Percentiles rank a stretch among this genome's conserved stretches.
phyloP scores from a whole-genome alignment of 1,140 invertebrate genomes.

The Ladona fulva region DNA sequence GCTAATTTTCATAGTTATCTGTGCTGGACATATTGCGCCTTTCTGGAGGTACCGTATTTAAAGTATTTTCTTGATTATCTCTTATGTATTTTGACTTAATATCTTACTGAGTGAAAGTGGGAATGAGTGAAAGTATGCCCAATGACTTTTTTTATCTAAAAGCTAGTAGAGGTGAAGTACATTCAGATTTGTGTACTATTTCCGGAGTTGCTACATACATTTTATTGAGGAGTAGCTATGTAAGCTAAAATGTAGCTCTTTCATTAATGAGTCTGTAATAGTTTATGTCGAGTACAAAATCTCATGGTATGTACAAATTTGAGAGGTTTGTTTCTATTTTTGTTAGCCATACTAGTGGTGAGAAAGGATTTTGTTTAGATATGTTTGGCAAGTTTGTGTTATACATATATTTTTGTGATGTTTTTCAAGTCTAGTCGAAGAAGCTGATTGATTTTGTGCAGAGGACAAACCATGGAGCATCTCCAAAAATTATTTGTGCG shows the following conservation, averaged over 20 bases:
- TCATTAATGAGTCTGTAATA: background rate
- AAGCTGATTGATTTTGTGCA: background rate
- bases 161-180: background rate
- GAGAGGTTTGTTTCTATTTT: background rate
- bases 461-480: background rate
- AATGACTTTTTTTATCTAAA: background rate
- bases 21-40: background rate
- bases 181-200: background rate
- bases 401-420: constrained; percentile 10
- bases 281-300: constrained; percentile 7
- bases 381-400: background rate
- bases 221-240: constrained; percentile 1
- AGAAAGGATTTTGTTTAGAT: background rate
- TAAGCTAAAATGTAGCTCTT: background rate
- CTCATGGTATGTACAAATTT: constrained; percentile 2
- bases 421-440: background rate
- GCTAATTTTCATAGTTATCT: background rate
- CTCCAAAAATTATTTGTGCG: background rate
- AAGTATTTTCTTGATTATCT: constrained; percentile 7
- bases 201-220: background rate
- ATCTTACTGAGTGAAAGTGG: background rate
- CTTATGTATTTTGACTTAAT: constrained; percentile 8
- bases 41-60: background rate
- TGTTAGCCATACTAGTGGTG: background rate
- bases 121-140: constrained; percentile 9